Conservation (phyloP, 2,797 vertebrate species). For the Steatocranus sp. region DNA sequence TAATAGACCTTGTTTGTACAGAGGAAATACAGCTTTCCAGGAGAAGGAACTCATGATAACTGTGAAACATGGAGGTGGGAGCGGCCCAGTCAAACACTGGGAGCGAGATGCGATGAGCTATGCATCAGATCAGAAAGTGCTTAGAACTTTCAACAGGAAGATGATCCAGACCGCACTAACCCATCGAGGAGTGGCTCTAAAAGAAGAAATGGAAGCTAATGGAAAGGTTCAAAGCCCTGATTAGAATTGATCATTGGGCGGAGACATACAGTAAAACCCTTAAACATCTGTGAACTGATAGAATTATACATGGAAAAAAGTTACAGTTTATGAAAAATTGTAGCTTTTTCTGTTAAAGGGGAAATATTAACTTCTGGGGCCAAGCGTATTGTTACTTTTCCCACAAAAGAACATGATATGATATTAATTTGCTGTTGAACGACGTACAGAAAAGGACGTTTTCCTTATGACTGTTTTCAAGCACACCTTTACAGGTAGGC, state of each 20-base stretch:
- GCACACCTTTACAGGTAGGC: neutral
- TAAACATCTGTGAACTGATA: neutral
- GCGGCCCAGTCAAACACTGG: neutral
- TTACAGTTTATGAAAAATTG: fast-evolving
- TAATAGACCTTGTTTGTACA: neutral
- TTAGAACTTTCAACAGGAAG: neutral
- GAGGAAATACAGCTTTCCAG: neutral
- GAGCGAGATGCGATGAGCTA: neutral
- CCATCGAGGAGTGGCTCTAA: neutral
- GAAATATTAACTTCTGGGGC: neutral
- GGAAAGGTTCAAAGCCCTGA: neutral
- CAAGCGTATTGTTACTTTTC: neutral
- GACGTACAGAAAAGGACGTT: fast-evolving
- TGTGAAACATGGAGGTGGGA: neutral
- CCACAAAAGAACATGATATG: neutral
- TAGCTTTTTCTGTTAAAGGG: neutral
- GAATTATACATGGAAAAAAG: neutral
- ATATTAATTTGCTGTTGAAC: neutral
- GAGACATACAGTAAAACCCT: neutral
- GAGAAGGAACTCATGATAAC: neutral
- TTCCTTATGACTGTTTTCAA: neutral
- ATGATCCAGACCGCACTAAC: neutral
- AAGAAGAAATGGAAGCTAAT: neutral
- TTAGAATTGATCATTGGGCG: neutral
- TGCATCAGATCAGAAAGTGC: neutral